Evolutionary conservation across 2,113 vertebrate species (phyloP), one percentile per base, ranked within the genome.

Genomic region (Oreotrochilus melanogaster): DNA sequence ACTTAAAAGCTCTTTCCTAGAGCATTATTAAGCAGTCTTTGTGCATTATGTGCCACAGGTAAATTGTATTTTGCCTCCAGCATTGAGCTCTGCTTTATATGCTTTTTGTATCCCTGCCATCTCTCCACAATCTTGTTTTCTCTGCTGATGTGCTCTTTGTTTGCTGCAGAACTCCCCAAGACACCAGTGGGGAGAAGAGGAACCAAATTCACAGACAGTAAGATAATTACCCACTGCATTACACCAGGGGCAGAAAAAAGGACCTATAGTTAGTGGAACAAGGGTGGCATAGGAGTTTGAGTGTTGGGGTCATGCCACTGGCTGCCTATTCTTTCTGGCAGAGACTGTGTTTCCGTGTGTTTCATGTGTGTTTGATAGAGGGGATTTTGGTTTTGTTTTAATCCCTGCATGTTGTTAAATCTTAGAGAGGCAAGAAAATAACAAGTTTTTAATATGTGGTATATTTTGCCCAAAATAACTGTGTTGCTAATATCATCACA

Each of bases 131-230:
- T 57, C 42, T 91, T 91, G 31, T 93, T 54, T 83, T 87, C 48
- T 86, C 42, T 95, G 78, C 75, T 97, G 71, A 94, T 60, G 42
- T 88, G 56, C 62, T 97, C 95, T 94, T 98, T 97, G 87, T 91
- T 93, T 96, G 58, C 88, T 96, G 24, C 94, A 99, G 98, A 98
- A 97, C 95, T 98, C 98, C 92, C 98, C 98, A 97, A 98, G 98
- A 97, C 98, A 98, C 95, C 98, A 98, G 88, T 98, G 98, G 98
- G 98, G 98, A 97, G 98, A 99, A 95, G 98, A 98, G 86, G 98
- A 99, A 75, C 98, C 98, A 88, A 98, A 98, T 95, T 98, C 98
- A 88, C 98, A 98, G 81, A 98, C 92, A 92, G 98, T 98, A 98
- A 98, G 97, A 93, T 82, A 65, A 81, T 50, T 57, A 82, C 43